Conservation (phyloP, 53 echinoderm and acorn worm species). For the Temnopleurus reevesii region DNA sequence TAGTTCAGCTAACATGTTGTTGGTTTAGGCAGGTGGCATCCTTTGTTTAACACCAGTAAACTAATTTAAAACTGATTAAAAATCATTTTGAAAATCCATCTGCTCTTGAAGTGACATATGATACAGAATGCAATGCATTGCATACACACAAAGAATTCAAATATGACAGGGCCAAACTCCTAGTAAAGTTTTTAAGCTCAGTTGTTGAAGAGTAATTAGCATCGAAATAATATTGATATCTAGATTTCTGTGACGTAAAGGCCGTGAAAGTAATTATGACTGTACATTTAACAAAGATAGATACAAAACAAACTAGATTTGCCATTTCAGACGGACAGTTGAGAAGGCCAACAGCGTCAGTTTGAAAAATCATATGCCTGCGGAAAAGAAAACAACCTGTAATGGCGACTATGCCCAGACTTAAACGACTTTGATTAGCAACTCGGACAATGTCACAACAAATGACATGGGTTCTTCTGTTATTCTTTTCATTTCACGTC, state of each 20-base stretch:
- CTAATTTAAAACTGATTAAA: neutral
- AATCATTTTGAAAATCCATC: neutral
- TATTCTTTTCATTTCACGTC: conserved; percentile 18
- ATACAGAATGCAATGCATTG: too few relatives aligned
- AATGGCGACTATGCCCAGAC: neutral
- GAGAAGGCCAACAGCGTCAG: neutral
- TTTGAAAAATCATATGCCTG: neutral
- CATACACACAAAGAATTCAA: too few relatives aligned
- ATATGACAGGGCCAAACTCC: too few relatives aligned
- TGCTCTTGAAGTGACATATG: too few relatives aligned
- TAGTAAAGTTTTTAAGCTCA: too few relatives aligned
- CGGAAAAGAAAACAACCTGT: conserved; percentile 15
- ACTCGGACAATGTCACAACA: conserved; percentile 16
- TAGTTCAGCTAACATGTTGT: neutral
- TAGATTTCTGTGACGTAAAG: too few relatives aligned
- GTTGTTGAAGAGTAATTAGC: too few relatives aligned
- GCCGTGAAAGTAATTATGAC: too few relatives aligned
- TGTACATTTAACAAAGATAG: too few relatives aligned
- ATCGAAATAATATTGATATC: too few relatives aligned
- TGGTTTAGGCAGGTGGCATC: neutral
- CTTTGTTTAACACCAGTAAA: neutral
- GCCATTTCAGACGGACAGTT: neutral
- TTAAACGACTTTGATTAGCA: conserved; percentile 14
- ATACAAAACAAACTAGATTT: neutral
- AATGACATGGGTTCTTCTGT: neutral